Conservation (phyloP, 2,888 invertebrate species). For the Charanyca ferruginea region DNA sequence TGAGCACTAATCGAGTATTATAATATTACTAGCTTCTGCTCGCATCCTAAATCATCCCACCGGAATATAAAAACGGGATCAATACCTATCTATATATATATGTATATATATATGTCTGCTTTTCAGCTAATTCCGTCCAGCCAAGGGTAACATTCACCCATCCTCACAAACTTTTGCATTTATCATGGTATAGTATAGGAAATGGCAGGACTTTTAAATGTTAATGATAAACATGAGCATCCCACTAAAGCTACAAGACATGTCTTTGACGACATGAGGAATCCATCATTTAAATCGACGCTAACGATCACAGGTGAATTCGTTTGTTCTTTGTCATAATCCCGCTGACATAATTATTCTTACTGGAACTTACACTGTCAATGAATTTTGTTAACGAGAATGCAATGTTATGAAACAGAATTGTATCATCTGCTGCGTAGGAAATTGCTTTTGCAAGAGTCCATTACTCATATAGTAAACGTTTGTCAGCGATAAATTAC, state of each 20-base stretch:
- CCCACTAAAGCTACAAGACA: background rate
- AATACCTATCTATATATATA: too few species aligned
- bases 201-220: too few species aligned
- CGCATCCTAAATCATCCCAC: too few species aligned
- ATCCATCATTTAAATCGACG: background rate
- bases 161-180: too few species aligned
- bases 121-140: too few species aligned
- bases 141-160: too few species aligned
- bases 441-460: constrained; percentile 50
- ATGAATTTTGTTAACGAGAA: constrained; percentile 41
- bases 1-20: background rate
- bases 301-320: background rate
- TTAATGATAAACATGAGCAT: background rate
- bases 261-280: background rate
- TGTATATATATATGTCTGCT: too few species aligned
- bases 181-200: too few species aligned
- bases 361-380: constrained; percentile 16
- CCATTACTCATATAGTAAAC: constrained; percentile 42
- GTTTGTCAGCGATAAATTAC: constrained; percentile 47
- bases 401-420: constrained; percentile 14
- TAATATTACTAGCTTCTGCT: too few species aligned
- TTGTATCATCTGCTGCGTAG: constrained; percentile 45
- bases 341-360: constrained; percentile 7
- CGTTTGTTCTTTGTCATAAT: constrained; percentile 8
- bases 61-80: too few species aligned